Evolutionary conservation across 2,113 vertebrate species (phyloP).

Genomic region (Mastomys coucha): DNA sequence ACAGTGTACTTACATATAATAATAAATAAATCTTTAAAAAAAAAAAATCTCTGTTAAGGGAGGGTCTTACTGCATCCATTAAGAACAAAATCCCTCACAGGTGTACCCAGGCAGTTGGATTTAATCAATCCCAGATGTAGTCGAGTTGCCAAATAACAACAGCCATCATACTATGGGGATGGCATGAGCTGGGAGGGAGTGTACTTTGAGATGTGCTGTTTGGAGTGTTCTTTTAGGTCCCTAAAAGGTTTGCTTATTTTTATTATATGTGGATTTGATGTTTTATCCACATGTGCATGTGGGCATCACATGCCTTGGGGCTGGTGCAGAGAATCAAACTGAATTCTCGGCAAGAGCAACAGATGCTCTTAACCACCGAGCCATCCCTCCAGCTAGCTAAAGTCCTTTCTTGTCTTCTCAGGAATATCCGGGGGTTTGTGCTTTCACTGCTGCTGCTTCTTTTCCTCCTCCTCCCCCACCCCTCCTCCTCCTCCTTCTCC

Average conservation of each 20-base stretch:
- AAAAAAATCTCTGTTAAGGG: neutral
- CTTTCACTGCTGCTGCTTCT: too few species aligned
- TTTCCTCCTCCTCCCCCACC: too few species aligned
- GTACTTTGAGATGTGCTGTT: neutral
- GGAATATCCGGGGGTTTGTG: too few species aligned
- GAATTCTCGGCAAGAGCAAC: neutral
- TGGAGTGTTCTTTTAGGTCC: neutral
- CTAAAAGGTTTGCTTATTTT: neutral
- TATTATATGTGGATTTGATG: neutral
- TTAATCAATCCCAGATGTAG: neutral
- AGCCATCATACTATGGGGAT: neutral
- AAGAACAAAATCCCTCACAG: neutral
- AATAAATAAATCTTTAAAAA: too few species aligned
- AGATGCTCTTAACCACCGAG: neutral
- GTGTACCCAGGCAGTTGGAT: neutral
- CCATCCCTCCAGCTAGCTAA: too few species aligned
- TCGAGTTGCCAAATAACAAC: neutral
- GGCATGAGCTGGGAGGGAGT: neutral
- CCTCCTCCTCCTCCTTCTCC: too few species aligned
- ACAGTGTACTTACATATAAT: too few species aligned
- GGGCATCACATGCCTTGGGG: neutral
- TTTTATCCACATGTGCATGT: neutral
- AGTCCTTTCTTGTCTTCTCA: too few species aligned
- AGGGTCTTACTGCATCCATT: neutral
- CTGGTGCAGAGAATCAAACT: neutral